Conservation (phyloP, 53 echinoderm and acorn worm genomes). For the Luidia sarsii region DNA sequence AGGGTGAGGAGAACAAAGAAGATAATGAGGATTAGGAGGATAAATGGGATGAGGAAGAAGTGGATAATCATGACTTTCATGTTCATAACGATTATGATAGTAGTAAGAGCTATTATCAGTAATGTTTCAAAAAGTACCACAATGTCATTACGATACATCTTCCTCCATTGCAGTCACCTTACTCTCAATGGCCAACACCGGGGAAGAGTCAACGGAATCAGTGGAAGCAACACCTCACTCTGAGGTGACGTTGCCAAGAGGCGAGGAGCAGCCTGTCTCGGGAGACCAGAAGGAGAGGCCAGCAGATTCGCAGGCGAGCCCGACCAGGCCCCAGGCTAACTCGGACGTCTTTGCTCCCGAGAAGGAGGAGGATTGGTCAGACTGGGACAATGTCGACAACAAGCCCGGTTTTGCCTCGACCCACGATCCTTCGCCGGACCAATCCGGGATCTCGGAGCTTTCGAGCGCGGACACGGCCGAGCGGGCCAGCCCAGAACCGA, state of each 20-base stretch:
- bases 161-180: conserved; percentile 27
- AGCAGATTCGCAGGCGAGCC: neutral
- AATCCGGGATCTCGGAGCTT: conserved; percentile 25
- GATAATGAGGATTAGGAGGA: no score
- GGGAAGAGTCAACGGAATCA: conserved; percentile 7
- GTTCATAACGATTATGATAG: no score
- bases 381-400: conserved; percentile 83
- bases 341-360: neutral
- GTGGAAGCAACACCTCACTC: neutral
- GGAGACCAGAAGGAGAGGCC: neutral
- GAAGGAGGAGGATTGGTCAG: conserved; percentile 71
- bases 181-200: conserved; percentile 34
- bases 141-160: neutral
- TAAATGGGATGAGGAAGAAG: no score
- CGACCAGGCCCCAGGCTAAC: neutral
- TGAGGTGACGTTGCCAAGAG: neutral
- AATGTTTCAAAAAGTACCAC: neutral
- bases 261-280: neutral
- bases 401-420: no score
- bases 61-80: no score
- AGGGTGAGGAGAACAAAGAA: no score
- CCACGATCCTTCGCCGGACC: neutral
- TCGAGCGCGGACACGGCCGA: neutral
- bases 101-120: no score
- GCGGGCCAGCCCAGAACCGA: neutral